phyloP scores from a whole-genome alignment of 1,140 invertebrate species.

The Pectinophora gossypiella region DNA sequence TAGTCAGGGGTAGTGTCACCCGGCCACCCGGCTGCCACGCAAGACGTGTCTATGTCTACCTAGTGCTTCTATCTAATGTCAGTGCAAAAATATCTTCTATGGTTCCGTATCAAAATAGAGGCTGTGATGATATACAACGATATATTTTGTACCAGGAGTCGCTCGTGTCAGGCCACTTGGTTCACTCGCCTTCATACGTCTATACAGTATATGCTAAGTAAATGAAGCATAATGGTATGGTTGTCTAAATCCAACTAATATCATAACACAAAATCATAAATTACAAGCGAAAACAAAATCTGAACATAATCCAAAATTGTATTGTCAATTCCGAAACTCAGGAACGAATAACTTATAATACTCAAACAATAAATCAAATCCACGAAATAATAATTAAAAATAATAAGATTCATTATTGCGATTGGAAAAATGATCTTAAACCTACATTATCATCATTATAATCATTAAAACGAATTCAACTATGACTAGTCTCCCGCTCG shows the following conservation, averaged over 20 bases:
- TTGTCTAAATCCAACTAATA: conserved; percentile 5
- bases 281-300: conserved; percentile 17
- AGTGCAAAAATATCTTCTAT: conserved; percentile 64
- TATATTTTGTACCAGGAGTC: conserved; percentile 61
- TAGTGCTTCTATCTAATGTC: conserved; percentile 54
- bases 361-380: conserved; percentile 26
- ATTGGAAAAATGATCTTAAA: conserved; percentile 25
- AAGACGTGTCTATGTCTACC: conserved; percentile 21
- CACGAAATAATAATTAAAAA: conserved; percentile 20
- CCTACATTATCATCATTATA: conserved; percentile 24
- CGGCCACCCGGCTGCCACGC: no score
- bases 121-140: conserved; percentile 45
- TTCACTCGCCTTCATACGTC: neutral
- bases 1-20: no score
- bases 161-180: conserved; percentile 37
- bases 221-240: neutral
- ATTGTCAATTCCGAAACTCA: conserved; percentile 7
- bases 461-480: conserved; percentile 49
- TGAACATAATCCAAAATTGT: conserved; percentile 13
- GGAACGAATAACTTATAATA: conserved; percentile 34
- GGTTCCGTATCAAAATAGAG: conserved; percentile 61
- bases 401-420: conserved; percentile 35
- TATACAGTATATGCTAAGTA: neutral
- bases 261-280: conserved; percentile 22
- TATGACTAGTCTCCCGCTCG: conserved; percentile 63